phyloP scores from a whole-genome alignment of 2,113 vertebrate species.

The Piprites chloris region DNA sequence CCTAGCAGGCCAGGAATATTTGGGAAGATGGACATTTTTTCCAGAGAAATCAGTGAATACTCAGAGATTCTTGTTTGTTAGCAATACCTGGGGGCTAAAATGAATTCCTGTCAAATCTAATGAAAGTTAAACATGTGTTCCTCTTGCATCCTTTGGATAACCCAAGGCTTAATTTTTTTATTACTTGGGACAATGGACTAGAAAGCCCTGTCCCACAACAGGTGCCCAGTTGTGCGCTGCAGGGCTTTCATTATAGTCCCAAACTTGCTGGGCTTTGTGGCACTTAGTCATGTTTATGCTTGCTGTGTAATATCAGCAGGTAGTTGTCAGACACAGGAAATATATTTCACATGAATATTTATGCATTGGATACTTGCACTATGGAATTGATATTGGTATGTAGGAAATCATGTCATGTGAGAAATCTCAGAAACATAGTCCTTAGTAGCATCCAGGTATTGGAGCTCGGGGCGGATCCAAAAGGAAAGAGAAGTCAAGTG shows the following conservation, averaged over 20 bases:
- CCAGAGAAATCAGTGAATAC: neutral
- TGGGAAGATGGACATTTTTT: neutral
- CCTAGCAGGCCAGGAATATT: neutral
- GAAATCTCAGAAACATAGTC: neutral
- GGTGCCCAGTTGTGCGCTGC: accelerated
- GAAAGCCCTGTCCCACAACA: neutral
- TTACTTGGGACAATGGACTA: neutral
- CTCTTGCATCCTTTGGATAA: neutral
- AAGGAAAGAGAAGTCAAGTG: neutral
- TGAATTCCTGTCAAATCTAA: neutral
- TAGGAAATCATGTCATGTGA: neutral
- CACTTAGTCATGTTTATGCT: neutral
- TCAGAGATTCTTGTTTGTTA: neutral
- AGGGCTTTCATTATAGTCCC: neutral
- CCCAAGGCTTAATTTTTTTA: neutral
- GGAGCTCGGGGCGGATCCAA: neutral
- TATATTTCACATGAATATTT: neutral
- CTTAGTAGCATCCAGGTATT: neutral
- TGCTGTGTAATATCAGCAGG: neutral
- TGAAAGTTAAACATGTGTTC: neutral
- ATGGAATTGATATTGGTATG: neutral
- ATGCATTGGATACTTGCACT: neutral
- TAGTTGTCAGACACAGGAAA: neutral
- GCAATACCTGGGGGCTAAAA: neutral
- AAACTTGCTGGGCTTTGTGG: neutral